These are phyloP conservation scores for Gryllus longicercus DNA, from an alignment of 2,888 invertebrate species.

Conservation along the genomic window DNA sequence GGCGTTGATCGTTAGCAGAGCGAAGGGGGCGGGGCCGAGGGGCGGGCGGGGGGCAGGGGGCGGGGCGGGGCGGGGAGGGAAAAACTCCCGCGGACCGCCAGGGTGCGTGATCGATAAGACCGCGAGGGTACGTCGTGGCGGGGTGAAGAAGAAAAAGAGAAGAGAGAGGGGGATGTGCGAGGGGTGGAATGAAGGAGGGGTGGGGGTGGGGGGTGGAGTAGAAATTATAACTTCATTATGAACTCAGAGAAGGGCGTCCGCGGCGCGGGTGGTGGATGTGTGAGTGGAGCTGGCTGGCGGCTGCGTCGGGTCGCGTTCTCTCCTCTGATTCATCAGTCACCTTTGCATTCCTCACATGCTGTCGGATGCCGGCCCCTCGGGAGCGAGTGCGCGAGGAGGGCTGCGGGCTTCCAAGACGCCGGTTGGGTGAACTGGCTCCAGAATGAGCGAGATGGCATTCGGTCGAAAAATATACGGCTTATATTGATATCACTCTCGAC, in stretches of 20 bases:
- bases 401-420: too few relatives aligned
- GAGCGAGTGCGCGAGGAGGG: too few relatives aligned
- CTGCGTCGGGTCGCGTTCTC: background rate
- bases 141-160: background rate
- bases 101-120: constrained; percentile 3
- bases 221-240: constrained; percentile 17
- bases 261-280: background rate
- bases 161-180: background rate
- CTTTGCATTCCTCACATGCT: constrained; percentile 17
- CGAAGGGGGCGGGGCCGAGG: background rate
- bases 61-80: background rate
- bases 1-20: constrained; percentile 1
- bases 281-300: background rate
- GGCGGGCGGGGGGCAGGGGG: background rate
- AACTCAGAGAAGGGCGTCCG: background rate
- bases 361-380: background rate
- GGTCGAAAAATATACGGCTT: too few relatives aligned
- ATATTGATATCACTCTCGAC: too few relatives aligned
- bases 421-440: too few relatives aligned
- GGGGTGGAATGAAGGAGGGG: background rate
- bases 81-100: background rate
- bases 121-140: background rate
- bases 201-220: background rate
- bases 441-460: too few relatives aligned
- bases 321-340: constrained; percentile 9